Evolutionary conservation across 2,797 vertebrate species (phyloP).

Genomic region (Acomys russatus): DNA sequence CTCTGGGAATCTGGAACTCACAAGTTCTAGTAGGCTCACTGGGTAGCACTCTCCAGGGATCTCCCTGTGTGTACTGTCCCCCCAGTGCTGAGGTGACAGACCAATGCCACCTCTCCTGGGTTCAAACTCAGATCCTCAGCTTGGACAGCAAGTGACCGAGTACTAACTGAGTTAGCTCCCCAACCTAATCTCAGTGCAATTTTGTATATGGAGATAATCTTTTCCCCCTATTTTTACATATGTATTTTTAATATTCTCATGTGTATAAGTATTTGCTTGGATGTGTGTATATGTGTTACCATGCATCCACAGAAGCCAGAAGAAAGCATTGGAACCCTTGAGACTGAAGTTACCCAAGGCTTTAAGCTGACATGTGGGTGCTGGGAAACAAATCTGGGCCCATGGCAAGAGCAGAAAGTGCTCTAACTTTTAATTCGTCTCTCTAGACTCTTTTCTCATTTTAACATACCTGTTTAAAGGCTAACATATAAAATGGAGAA

Average conservation of each 20-base stretch:
- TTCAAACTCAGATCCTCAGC: background rate
- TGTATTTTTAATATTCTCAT: no score
- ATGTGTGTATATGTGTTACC: background rate
- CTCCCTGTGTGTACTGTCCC: accelerated
- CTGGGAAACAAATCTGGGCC: background rate
- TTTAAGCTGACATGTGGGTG: background rate
- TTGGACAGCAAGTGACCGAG: no score
- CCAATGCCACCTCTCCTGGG: background rate
- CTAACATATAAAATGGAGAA: background rate
- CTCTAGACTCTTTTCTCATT: background rate
- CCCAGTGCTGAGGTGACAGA: background rate
- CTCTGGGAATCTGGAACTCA: background rate
- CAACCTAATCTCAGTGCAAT: background rate
- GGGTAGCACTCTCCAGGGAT: no score
- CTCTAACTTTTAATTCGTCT: background rate
- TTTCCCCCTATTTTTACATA: background rate
- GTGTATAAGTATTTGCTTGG: background rate
- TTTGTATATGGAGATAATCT: background rate
- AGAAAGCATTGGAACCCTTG: background rate
- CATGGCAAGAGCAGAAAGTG: background rate
- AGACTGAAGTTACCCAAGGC: background rate
- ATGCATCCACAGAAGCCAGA: background rate
- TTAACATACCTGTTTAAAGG: background rate
- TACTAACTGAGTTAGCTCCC: background rate
- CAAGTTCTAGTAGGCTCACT: accelerated